These are phyloP conservation scores for Tichodroma muraria DNA, from an alignment of 2,113 vertebrate species.

Conservation along the genomic window DNA sequence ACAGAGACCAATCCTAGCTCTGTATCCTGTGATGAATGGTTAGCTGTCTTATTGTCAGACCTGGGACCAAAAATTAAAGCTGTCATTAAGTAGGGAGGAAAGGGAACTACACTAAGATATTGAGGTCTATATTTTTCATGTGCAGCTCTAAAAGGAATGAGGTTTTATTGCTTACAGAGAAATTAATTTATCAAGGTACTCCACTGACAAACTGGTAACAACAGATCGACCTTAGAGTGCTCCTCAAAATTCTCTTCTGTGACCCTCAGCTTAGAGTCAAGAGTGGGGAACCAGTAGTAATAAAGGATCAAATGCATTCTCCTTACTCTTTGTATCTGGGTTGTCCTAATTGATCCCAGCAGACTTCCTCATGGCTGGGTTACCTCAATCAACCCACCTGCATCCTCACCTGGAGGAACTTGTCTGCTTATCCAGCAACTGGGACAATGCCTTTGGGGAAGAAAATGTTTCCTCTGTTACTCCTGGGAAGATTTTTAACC, in stretches of 20 bases:
- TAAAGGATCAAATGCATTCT: background rate
- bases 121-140: background rate
- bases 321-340: slow-evolving; percentile 25
- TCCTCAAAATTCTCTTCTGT: background rate
- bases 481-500: slow-evolving; percentile 18
- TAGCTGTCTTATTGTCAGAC: background rate
- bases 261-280: background rate
- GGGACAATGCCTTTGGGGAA: background rate
- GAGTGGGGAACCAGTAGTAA: background rate
- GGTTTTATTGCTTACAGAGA: background rate
- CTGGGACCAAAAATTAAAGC: background rate
- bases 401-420: slow-evolving; percentile 34
- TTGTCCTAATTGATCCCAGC: slow-evolving; percentile 62
- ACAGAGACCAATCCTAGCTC: background rate
- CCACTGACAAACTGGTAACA: background rate
- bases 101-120: background rate
- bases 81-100: background rate
- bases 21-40: background rate
- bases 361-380: slow-evolving; percentile 13
- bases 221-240: background rate
- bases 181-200: background rate
- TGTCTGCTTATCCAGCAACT: background rate
- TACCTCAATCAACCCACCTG: slow-evolving; percentile 27
- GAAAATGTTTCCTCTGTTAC: background rate
- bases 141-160: background rate